phyloP scores from a whole-genome alignment of 2,113 vertebrate genomes.

The Fukomys damarensis region DNA sequence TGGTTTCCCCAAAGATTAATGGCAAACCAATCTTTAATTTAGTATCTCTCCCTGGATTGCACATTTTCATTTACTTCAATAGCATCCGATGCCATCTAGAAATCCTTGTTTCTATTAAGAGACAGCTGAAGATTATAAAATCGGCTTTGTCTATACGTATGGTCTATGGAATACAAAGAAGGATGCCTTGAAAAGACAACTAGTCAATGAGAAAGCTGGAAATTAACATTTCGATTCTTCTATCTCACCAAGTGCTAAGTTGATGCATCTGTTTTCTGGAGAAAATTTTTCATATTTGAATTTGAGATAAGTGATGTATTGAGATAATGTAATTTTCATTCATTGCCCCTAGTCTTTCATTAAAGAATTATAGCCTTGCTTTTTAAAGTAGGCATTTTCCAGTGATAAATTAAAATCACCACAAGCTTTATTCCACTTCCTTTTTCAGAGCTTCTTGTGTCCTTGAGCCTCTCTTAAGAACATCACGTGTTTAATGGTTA shows the following conservation, averaged over 20 bases:
- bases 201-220: slow-evolving; percentile 4
- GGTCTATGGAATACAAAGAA: neutral
- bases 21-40: neutral
- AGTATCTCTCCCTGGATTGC: neutral
- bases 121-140: neutral
- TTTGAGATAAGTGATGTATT: slow-evolving; percentile 56
- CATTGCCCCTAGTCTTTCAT: slow-evolving; percentile 63
- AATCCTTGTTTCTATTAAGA: neutral
- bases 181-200: neutral
- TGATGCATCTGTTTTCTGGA: slow-evolving; percentile 3
- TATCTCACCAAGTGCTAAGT: slow-evolving; percentile 33
- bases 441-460: slow-evolving; percentile 24
- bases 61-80: slow-evolving; percentile 14
- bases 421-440: slow-evolving; percentile 51
- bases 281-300: slow-evolving; percentile 62
- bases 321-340: slow-evolving; percentile 62
- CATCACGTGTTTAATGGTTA: slow-evolving; percentile 33
- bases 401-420: slow-evolving; percentile 69
- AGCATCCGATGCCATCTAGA: slow-evolving; percentile 11
- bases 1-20: neutral
- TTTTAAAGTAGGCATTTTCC: slow-evolving; percentile 71
- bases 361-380: slow-evolving; percentile 73
- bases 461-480: slow-evolving; percentile 49
- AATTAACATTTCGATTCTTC: slow-evolving; percentile 54
- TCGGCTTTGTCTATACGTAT: neutral